Evolutionary conservation across 2,797 vertebrate species (phyloP), one percentile per base, ranked within the genome.

Genomic region (Mallotus villosus): DNA sequence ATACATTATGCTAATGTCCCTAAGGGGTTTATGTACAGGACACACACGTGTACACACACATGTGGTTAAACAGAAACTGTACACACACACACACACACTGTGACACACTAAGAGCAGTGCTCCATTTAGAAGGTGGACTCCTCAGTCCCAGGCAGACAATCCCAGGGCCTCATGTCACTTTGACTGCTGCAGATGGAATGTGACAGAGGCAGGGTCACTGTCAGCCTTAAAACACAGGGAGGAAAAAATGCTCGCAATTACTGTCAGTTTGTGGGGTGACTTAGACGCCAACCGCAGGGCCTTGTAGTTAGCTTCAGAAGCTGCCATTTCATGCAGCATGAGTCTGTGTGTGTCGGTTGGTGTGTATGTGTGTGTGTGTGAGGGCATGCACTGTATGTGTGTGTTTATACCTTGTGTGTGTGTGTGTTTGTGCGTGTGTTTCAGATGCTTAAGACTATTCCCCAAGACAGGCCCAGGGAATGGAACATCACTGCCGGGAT

Each of bases 141-240:
- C 0, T 59, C 63, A 73, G 72, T 74, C 55, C 67, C 46, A 67
- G 65, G 2, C 65, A 67, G 24, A 9, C 9, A n/a, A 53, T 67
- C 73, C 70, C 49, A n/a, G 24, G 62, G 68, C 69, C 66, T 57
- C 62, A 34, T 71, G 65, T 74, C 59, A 66, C 69, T 68, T 63
- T 68, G 49, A 62, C 58, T 75, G 53, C 65, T 79, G 59, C 68
- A 81, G 84, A 87, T 87, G 70, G 61, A 72, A 84, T 55, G 64
- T 82, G 86, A 84, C 79, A 80, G 78, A 80, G 79, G 49, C 62
- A 67, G 78, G 81, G 81, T 84, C 85, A 84, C 65, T 79, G 74
- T 37, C 55, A 81, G 74, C 67, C 84, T 85, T 80, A 80, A 64
- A 75, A 87, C 75, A 74, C 58, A 77, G 74, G 64, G 75, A 76